Conservation (phyloP, 2,888 invertebrate genomes). For the Micoletzkya japonica region DNA sequence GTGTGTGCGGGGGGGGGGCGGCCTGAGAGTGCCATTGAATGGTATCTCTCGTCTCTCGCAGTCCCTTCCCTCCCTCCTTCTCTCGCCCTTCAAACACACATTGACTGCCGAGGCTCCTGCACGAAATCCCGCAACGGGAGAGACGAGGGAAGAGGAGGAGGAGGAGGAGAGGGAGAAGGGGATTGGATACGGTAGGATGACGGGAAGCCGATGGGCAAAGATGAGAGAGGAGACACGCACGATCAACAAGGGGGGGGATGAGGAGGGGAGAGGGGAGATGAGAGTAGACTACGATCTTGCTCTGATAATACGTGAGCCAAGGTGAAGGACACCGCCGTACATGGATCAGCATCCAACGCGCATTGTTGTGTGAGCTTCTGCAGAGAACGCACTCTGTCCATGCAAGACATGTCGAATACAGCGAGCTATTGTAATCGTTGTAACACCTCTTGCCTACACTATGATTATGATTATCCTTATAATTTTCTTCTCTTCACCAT, state of each 20-base stretch:
- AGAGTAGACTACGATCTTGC: neutral
- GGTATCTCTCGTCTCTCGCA: neutral
- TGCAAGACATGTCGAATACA: no score
- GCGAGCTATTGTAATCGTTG: no score
- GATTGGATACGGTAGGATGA: conserved; percentile 1
- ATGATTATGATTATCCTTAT: no score
- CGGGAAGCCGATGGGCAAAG: conserved; percentile 1
- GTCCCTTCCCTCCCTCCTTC: neutral
- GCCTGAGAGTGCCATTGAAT: conserved; percentile 2
- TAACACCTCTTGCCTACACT: no score
- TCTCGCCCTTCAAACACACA: no score
- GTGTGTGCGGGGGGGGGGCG: neutral
- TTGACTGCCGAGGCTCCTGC: no score
- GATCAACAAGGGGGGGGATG: conserved; percentile 10
- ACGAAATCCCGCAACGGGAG: neutral
- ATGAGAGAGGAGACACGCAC: conserved; percentile 8
- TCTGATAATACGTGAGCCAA: no score
- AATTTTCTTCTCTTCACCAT: no score
- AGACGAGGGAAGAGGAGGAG: neutral
- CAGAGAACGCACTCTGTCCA: no score
- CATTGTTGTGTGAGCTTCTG: no score
- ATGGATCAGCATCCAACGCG: no score
- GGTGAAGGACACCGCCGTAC: no score
- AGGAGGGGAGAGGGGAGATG: conserved; percentile 8
- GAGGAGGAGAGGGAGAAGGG: neutral